phyloP scores from a whole-genome alignment of 1,140 invertebrate species.

The Coptotermes formosanus region DNA sequence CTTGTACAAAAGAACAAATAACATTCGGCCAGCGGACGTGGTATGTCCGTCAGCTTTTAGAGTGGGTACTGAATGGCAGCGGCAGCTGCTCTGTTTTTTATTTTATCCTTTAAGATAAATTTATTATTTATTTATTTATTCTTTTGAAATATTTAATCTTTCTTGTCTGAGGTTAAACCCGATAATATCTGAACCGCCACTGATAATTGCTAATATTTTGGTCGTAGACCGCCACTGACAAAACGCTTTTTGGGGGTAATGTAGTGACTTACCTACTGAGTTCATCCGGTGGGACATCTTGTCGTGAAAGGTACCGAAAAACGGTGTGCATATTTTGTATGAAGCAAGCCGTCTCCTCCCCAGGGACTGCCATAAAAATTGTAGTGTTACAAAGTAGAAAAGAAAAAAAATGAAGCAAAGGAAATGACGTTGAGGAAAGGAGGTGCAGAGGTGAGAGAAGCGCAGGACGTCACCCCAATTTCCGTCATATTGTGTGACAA shows the following conservation, averaged over 20 bases:
- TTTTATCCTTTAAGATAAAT: too few relatives aligned
- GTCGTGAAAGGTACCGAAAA: not conserved
- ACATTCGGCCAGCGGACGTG: too few relatives aligned
- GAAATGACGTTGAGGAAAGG: slow-evolving; percentile 13
- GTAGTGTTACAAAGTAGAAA: not conserved
- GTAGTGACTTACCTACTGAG: not conserved
- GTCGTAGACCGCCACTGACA: not conserved
- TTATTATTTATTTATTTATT: too few relatives aligned
- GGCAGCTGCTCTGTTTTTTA: too few relatives aligned
- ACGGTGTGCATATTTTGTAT: not conserved
- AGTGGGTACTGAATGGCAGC: too few relatives aligned
- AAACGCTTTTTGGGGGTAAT: not conserved
- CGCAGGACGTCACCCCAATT: not conserved
- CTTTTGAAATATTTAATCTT: too few relatives aligned
- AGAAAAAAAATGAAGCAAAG: not conserved
- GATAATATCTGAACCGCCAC: too few relatives aligned
- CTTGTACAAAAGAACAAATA: too few relatives aligned
- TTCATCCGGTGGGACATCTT: not conserved
- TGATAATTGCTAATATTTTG: too few relatives aligned
- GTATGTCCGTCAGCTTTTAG: too few relatives aligned
- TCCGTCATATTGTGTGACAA: slow-evolving; percentile 6
- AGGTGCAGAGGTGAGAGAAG: not conserved
- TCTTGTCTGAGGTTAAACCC: too few relatives aligned
- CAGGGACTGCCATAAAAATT: not conserved
- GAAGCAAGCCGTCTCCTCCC: not conserved